Conservation (phyloP, 2,797 vertebrate species). For the Linurgus olivaceus region DNA sequence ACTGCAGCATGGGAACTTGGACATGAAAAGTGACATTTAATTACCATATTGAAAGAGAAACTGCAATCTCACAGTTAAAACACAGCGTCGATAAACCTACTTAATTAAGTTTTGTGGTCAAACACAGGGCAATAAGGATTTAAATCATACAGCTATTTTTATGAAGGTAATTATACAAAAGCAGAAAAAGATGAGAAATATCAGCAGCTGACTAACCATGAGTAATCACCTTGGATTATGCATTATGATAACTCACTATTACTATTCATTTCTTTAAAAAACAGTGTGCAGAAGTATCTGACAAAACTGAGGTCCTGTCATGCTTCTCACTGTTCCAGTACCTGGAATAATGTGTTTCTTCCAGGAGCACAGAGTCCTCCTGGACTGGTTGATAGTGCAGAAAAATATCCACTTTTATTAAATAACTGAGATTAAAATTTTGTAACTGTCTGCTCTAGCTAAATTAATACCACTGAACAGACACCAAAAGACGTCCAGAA, state of each 20-base stretch:
- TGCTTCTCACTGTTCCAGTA: background rate
- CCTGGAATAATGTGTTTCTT: background rate
- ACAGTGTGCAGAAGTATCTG: background rate
- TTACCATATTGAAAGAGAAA: background rate
- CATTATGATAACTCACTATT: background rate
- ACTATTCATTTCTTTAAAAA: background rate
- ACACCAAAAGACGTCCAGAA: background rate
- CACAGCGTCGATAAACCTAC: background rate
- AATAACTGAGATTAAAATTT: background rate
- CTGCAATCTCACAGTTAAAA: background rate
- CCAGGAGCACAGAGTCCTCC: background rate
- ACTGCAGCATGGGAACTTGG: background rate
- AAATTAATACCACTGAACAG: background rate
- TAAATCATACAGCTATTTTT: background rate
- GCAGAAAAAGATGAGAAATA: background rate
- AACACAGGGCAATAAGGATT: background rate
- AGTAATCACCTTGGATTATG: slow-evolving; percentile 7
- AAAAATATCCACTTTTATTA: background rate
- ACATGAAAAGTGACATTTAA: background rate
- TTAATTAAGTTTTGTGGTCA: background rate
- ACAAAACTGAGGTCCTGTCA: background rate
- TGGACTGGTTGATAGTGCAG: background rate
- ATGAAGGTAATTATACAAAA: background rate
- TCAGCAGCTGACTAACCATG: background rate
- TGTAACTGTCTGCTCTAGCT: background rate